phyloP scores from a whole-genome alignment of 2,888 invertebrate genomes.

The Cephus sareptanus region DNA sequence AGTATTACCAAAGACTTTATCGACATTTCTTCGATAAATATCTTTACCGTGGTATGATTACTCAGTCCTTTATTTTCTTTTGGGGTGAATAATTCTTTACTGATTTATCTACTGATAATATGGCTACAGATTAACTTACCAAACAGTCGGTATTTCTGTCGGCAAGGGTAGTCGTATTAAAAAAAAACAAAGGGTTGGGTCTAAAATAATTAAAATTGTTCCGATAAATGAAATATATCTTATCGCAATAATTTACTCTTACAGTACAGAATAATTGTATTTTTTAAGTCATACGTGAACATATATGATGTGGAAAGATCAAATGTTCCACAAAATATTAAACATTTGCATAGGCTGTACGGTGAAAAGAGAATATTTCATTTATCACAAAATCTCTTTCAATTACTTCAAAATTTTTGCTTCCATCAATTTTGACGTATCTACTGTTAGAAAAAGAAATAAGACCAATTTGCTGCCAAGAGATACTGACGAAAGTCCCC shows the following conservation, averaged over 20 bases:
- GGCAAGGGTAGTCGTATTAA: neutral
- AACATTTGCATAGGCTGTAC: neutral
- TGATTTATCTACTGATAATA: neutral
- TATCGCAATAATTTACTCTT: too few relatives aligned
- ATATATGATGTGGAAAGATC: too few relatives aligned
- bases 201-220: too few relatives aligned
- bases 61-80: neutral
- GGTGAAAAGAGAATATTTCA: neutral
- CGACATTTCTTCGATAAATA: neutral
- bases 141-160: neutral
- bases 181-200: too few relatives aligned
- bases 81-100: neutral
- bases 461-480: neutral
- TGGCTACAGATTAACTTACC: neutral
- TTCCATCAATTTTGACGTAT: neutral
- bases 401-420: too few relatives aligned
- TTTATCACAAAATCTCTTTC: neutral
- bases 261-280: too few relatives aligned
- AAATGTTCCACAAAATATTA: neutral
- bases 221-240: too few relatives aligned
- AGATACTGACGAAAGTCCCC: neutral
- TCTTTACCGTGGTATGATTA: neutral
- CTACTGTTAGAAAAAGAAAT: neutral
- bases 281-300: too few relatives aligned
- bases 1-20: neutral